Conservation (phyloP, 2,888 invertebrate species). For the Pterobdella sp. region DNA sequence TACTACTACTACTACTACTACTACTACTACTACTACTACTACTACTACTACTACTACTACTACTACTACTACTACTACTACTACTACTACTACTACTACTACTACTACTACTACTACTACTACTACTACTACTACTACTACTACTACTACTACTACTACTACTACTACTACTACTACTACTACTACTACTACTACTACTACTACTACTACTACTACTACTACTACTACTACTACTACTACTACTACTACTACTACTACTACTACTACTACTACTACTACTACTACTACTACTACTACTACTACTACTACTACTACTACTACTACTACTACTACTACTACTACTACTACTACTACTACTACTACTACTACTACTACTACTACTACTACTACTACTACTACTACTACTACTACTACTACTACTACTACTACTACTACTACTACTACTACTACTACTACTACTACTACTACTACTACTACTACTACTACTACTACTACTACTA, state of each 20-base stretch:
- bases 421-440: conserved; percentile 1
- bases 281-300: background rate
- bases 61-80: conserved; percentile 1
- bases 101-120: conserved; percentile 1
- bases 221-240: conserved; percentile 1
- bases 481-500: background rate
- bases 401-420: conserved; percentile 1
- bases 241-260: background rate
- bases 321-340: conserved; percentile 1
- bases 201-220: conserved; percentile 1
- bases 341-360: conserved; percentile 1
- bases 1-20: conserved; percentile 1
- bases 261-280: background rate
- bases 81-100: conserved; percentile 1
- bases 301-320: background rate
- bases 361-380: conserved; percentile 1
- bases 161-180: background rate
- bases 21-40: conserved; percentile 1
- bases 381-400: conserved; percentile 1
- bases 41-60: background rate
- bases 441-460: background rate
- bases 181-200: background rate
- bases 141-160: conserved; percentile 1
- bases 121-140: conserved; percentile 1
- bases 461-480: conserved; percentile 1